A percentile compares a stretch with the other conserved stretches of the same genome.
Evolutionary conservation across 2,888 invertebrate species (phyloP).

Genomic region (Malthinus seriepunctatus): DNA sequence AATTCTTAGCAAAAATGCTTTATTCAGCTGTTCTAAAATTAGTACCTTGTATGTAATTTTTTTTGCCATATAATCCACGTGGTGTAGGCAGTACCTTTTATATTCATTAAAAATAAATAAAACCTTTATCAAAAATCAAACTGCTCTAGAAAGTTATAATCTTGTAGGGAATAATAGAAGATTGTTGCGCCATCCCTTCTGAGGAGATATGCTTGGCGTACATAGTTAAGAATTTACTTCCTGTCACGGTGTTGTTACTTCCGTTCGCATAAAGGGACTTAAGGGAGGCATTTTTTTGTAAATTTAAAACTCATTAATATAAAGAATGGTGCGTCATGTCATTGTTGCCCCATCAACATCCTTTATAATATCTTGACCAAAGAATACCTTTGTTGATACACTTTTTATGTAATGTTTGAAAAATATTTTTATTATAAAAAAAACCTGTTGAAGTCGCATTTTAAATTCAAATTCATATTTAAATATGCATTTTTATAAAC

Average conservation of each 20-base stretch:
- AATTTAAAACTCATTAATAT: slow-evolving; percentile 8
- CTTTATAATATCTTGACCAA: no score
- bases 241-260: slow-evolving; percentile 34
- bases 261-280: slow-evolving; percentile 25
- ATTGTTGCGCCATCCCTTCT: slow-evolving; percentile 18
- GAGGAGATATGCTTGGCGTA: slow-evolving; percentile 37
- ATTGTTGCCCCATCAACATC: no score
- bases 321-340: not conserved
- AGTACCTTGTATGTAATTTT: no score
- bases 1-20: no score
- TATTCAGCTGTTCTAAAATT: no score
- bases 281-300: slow-evolving; percentile 16
- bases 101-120: slow-evolving; percentile 15
- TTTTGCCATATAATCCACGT: not conserved
- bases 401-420: no score
- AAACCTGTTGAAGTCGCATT: no score
- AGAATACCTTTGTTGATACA: no score
- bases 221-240: slow-evolving; percentile 37
- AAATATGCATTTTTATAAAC: no score
- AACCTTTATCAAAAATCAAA: slow-evolving; percentile 19
- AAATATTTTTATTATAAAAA: no score
- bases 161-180: slow-evolving; percentile 20
- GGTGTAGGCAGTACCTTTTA: not conserved
- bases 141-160: slow-evolving; percentile 18
- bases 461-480: no score